A percentile compares a stretch with the other conserved stretches of the same genome.
phyloP scores from a whole-genome alignment of 2,113 vertebrate species.

The Mugil cephalus region DNA sequence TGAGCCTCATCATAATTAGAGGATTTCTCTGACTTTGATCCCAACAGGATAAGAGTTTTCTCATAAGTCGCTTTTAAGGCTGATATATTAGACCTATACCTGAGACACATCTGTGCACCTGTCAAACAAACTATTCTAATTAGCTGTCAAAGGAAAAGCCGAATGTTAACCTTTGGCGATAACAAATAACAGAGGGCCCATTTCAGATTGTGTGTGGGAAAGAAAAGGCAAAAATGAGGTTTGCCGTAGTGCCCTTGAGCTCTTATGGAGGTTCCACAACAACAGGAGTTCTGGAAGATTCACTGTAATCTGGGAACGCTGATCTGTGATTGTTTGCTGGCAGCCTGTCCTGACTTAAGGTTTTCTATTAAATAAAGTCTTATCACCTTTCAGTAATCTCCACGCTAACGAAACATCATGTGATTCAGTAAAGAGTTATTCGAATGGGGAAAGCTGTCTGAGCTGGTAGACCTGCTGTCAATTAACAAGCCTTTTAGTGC shows the following conservation, averaged over 20 bases:
- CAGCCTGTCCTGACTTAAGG: no score
- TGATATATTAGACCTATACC: constrained; percentile 62
- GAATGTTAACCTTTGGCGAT: constrained; percentile 55
- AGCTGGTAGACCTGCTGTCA: no score
- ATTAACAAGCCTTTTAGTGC: no score
- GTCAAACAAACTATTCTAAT: constrained; percentile 74
- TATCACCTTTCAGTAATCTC: no score
- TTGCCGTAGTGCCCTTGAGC: neutral
- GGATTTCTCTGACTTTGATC: constrained; percentile 74
- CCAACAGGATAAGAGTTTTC: constrained; percentile 37
- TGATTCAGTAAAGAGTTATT: no score
- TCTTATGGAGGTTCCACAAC: no score
- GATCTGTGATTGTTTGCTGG: no score
- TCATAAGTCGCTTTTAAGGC: constrained; percentile 41
- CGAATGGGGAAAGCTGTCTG: no score
- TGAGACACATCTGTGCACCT: constrained; percentile 57
- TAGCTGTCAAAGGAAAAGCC: constrained; percentile 61
- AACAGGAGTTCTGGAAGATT: no score
- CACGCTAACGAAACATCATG: no score
- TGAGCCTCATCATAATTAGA: constrained; percentile 77
- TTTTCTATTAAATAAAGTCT: no score
- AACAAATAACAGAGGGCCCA: constrained; percentile 43
- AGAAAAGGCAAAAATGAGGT: constrained; percentile 15
- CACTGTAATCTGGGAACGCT: no score
- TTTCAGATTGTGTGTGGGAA: constrained; percentile 10